A percentile compares a stretch with the other conserved stretches of the same genome.
Conservation (phyloP, 1,140 invertebrate species). For the Ceratina japonica region DNA sequence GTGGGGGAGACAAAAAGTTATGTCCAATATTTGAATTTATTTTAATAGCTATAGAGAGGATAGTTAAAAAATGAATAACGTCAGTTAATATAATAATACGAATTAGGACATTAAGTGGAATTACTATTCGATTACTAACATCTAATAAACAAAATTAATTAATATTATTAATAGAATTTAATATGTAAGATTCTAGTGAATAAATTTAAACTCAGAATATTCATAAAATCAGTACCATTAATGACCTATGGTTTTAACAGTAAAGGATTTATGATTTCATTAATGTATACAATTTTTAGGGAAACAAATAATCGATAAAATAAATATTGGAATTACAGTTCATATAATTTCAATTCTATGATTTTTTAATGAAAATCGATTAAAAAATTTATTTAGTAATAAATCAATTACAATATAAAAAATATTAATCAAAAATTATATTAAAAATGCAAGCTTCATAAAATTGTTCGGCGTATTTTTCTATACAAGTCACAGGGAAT, state of each 20-base stretch:
- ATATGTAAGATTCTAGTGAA: conserved; percentile 85
- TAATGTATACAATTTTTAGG: conserved; percentile 80
- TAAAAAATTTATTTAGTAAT: conserved; percentile 77
- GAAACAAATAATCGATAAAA: conserved; percentile 76
- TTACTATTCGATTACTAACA: conserved; percentile 82
- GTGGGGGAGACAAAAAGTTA: no score
- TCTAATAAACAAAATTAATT: conserved; percentile 82
- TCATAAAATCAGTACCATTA: conserved; percentile 87
- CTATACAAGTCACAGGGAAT: no score
- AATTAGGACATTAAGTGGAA: conserved; percentile 81
- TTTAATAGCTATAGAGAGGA: no score
- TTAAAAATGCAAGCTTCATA: conserved; percentile 58
- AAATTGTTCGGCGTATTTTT: no score
- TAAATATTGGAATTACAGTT: conserved; percentile 75
- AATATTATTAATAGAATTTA: conserved; percentile 72
- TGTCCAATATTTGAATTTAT: no score
- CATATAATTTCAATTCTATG: conserved; percentile 83
- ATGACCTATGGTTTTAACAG: conserved; percentile 82
- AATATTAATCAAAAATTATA: conserved; percentile 68
- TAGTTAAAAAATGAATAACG: no score
- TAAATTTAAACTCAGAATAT: conserved; percentile 82
- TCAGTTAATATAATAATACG: no score
- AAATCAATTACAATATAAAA: conserved; percentile 82
- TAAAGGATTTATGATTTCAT: conserved; percentile 16
- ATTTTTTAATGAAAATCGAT: conserved; percentile 73